Evolutionary conservation across 2,888 invertebrate genomes (phyloP).

Genomic region (Onthophagus sagittarius): DNA sequence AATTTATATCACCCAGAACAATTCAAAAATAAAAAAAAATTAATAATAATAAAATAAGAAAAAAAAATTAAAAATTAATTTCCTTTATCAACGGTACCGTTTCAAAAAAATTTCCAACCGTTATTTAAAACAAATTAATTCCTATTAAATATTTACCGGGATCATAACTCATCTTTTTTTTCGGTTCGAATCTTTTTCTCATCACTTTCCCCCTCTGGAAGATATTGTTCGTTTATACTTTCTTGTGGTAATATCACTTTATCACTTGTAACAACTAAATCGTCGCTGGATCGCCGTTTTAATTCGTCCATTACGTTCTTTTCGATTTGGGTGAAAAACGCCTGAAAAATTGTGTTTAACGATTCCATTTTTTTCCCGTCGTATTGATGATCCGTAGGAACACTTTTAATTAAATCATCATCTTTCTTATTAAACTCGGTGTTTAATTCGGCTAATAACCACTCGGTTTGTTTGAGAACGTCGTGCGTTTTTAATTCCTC

Average conservation of each 20-base stretch:
- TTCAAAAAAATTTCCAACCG: too few relatives aligned
- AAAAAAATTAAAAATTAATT: too few relatives aligned
- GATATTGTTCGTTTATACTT: slow-evolving; percentile 25
- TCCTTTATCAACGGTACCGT: too few relatives aligned
- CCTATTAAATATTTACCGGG: not conserved
- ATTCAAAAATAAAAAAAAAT: too few relatives aligned
- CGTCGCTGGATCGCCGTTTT: slow-evolving; percentile 30
- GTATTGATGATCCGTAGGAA: slow-evolving; percentile 17
- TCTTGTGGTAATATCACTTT: slow-evolving; percentile 32
- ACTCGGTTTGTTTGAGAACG: slow-evolving; percentile 41
- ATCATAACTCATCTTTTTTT: slow-evolving; percentile 22
- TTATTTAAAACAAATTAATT: not conserved
- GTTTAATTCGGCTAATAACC: slow-evolving; percentile 43
- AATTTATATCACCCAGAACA: too few relatives aligned
- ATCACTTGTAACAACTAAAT: slow-evolving; percentile 33
- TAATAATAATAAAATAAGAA: too few relatives aligned
- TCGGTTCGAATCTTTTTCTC: not conserved
- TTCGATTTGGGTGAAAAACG: slow-evolving; percentile 31
- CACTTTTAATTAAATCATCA: slow-evolving; percentile 38
- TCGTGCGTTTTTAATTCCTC: slow-evolving; percentile 38
- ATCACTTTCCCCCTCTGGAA: slow-evolving; percentile 16
- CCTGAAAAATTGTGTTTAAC: slow-evolving; percentile 30
- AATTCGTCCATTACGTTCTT: slow-evolving; percentile 32
- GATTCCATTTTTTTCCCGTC: slow-evolving; percentile 29
- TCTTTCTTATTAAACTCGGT: slow-evolving; percentile 39